Evolutionary conservation across 2,113 vertebrate genomes (phyloP).

Genomic region (Mesitornis unicolor): DNA sequence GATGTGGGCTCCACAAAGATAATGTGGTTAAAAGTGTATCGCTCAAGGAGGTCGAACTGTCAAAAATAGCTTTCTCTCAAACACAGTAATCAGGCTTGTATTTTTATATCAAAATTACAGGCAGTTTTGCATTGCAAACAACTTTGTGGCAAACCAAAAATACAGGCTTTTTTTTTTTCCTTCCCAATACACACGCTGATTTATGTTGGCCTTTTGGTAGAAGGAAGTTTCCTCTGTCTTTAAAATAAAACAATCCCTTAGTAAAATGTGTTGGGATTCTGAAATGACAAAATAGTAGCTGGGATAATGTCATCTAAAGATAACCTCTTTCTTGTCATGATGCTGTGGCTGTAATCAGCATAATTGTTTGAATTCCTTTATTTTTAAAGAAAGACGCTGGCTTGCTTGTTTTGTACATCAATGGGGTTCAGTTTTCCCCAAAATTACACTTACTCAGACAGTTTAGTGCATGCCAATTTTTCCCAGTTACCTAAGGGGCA

Average conservation of each 20-base stretch:
- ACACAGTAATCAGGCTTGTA: not conserved
- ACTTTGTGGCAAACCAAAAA: constrained; percentile 17
- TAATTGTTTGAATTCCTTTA: not conserved
- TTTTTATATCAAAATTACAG: constrained; percentile 30
- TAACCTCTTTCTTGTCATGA: not conserved
- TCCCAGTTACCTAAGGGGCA: not conserved
- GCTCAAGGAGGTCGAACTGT: not conserved
- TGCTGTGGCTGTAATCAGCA: not conserved
- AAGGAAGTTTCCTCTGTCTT: not conserved
- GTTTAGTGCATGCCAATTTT: not conserved
- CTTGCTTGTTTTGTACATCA: not conserved
- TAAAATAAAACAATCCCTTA: constrained; percentile 1
- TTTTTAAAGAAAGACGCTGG: not conserved
- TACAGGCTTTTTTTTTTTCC: not conserved
- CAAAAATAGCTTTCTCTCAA: constrained; percentile 35
- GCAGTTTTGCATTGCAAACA: not conserved
- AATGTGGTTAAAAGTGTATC: not conserved
- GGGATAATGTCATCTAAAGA: not conserved
- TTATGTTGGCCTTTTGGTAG: not conserved
- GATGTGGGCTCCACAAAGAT: not conserved
- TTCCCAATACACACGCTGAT: not conserved
- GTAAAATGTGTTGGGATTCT: not conserved
- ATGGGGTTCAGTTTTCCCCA: not conserved
- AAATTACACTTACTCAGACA: not conserved
- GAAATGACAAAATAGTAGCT: not conserved